Evolutionary conservation across 2,113 vertebrate genomes (phyloP).

Genomic region (Stercorarius parasiticus): DNA sequence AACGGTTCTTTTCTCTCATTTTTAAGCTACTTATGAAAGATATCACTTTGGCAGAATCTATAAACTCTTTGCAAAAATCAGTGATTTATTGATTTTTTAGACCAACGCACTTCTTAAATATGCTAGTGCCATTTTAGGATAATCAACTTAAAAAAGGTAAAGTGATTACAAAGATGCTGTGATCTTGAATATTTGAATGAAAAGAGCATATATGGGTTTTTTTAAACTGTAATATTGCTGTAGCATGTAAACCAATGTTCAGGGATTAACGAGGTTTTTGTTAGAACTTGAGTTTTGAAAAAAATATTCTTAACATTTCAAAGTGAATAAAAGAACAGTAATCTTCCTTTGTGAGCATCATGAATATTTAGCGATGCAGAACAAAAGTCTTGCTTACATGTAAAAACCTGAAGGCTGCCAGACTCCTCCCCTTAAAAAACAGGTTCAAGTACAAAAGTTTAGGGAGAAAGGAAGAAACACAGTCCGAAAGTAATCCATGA

Average conservation of each 20-base stretch:
- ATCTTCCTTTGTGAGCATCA: neutral
- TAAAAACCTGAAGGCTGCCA: neutral
- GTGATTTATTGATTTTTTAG: neutral
- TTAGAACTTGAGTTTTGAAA: neutral
- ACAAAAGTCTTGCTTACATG: neutral
- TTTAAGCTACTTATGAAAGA: neutral
- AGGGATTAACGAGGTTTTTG: neutral
- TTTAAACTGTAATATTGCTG: neutral
- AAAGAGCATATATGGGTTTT: neutral
- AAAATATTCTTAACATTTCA: neutral
- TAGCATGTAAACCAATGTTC: neutral
- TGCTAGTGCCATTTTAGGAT: neutral
- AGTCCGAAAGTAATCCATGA: neutral
- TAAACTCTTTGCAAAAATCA: neutral
- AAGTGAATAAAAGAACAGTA: neutral
- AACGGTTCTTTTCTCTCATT: neutral
- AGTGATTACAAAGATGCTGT: neutral
- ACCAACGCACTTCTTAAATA: neutral
- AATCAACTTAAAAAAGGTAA: neutral
- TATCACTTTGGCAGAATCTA: neutral
- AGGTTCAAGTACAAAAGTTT: neutral
- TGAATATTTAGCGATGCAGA: neutral
- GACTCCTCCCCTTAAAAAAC: neutral
- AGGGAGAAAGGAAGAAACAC: neutral
- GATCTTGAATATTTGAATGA: neutral